A percentile compares a stretch with the other conserved stretches of the same genome.
Conservation (phyloP, 1,140 invertebrate species). For the Zeugodacus cucurbitae region DNA sequence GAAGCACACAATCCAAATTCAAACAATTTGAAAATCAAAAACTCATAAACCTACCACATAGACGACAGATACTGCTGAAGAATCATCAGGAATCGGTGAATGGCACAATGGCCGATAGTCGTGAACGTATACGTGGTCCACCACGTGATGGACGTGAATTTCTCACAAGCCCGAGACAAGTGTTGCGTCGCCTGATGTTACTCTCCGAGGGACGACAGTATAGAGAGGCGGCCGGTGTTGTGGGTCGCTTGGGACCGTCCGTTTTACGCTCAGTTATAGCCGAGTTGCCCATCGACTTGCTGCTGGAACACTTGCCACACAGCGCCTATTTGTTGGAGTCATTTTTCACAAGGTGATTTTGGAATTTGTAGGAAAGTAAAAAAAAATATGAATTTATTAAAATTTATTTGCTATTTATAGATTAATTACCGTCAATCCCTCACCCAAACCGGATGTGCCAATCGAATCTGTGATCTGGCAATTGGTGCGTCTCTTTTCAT, state of each 20-base stretch:
- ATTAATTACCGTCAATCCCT: conserved; percentile 69
- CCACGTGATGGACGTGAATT: conserved; percentile 70
- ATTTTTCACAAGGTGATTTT: conserved; percentile 77
- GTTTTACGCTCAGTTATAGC: conserved; percentile 78
- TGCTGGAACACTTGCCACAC: conserved; percentile 88
- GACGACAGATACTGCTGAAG: conserved; percentile 60
- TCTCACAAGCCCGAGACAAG: conserved; percentile 79
- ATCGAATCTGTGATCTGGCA: conserved; percentile 84
- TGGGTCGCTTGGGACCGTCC: conserved; percentile 78
- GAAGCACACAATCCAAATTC: not conserved
- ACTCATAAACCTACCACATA: conserved; percentile 42
- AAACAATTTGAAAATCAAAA: too few species aligned
- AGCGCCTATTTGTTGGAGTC: conserved; percentile 87
- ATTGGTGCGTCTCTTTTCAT: conserved; percentile 81
- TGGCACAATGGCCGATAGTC: conserved; percentile 69
- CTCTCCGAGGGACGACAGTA: conserved; percentile 83
- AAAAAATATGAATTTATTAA: not conserved
- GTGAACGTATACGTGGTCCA: conserved; percentile 69
- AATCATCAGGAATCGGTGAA: conserved; percentile 57
- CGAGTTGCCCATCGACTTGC: conserved; percentile 86
- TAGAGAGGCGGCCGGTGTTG: conserved; percentile 80
- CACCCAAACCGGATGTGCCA: conserved; percentile 73
- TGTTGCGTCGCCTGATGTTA: conserved; percentile 77
- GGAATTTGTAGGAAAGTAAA: not conserved
- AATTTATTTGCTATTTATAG: conserved; percentile 56